These are phyloP conservation scores for Aeoliscus strigatus DNA, from an alignment of 2,797 vertebrate species.

Conservation along the genomic window DNA sequence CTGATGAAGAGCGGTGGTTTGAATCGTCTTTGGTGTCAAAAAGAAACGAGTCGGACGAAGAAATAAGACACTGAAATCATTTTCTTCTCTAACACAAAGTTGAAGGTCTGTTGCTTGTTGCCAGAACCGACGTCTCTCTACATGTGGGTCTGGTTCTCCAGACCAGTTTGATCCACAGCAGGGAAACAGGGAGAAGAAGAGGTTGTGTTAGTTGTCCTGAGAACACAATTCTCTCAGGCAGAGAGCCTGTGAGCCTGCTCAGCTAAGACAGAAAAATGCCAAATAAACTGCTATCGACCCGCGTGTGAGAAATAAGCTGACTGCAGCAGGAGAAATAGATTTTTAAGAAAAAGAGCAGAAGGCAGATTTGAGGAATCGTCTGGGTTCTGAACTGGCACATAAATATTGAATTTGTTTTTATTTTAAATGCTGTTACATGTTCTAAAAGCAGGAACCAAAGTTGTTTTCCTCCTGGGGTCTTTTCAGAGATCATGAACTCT, in stretches of 20 bases:
- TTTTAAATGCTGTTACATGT: slow-evolving; percentile 26
- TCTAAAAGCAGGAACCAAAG: slow-evolving; percentile 12
- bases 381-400: slow-evolving; percentile 41
- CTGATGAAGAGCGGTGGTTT: too few relatives aligned
- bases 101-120: too few relatives aligned
- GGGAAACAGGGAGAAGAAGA: slow-evolving; percentile 11
- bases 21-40: too few relatives aligned
- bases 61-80: too few relatives aligned
- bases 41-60: too few relatives aligned
- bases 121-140: too few relatives aligned
- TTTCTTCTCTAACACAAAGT: too few relatives aligned
- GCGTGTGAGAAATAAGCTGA: slow-evolving; percentile 31
- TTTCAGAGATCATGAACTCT: slow-evolving; percentile 17
- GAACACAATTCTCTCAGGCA: slow-evolving; percentile 34
- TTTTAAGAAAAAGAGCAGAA: slow-evolving; percentile 19
- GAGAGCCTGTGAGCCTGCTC: slow-evolving; percentile 25
- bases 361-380: slow-evolving; percentile 27
- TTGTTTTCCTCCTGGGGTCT: slow-evolving; percentile 10
- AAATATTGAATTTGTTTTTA: slow-evolving; percentile 29
- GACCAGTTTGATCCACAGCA: slow-evolving; percentile 35
- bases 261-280: slow-evolving; percentile 48
- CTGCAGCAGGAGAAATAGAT: slow-evolving; percentile 24
- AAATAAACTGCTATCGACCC: slow-evolving; percentile 49
- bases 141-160: too few relatives aligned
- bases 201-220: slow-evolving; percentile 28